phyloP scores from a whole-genome alignment of 1,140 invertebrate species.

The Platorchestia sp. region DNA sequence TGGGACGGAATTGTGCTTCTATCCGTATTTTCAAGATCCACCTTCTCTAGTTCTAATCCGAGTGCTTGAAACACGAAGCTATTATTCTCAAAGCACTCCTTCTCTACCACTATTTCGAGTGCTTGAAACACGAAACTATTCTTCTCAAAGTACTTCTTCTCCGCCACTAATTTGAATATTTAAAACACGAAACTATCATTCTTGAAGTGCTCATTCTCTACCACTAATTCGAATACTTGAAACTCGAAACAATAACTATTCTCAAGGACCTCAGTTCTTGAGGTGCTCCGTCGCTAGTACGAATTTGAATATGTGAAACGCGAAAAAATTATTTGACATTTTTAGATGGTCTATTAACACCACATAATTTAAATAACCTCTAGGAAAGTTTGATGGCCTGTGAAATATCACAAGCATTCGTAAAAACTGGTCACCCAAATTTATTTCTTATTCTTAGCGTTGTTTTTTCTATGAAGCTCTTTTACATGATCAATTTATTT shows the following conservation, averaged over 20 bases:
- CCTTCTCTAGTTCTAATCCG: not conserved
- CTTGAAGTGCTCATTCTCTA: not conserved
- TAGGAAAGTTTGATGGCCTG: too few relatives aligned
- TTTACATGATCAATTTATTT: too few relatives aligned
- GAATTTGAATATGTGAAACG: not conserved
- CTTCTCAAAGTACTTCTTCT: not conserved
- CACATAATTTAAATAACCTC: too few relatives aligned
- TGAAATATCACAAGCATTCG: too few relatives aligned
- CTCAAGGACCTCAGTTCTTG: too few relatives aligned
- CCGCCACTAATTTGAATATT: not conserved
- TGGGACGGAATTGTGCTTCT: too few relatives aligned
- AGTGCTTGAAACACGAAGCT: not conserved
- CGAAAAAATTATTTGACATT: too few relatives aligned
- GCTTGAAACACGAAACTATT: not conserved
- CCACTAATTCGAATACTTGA: not conserved
- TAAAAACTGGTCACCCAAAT: too few relatives aligned
- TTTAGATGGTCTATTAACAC: too few relatives aligned
- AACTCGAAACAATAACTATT: not conserved
- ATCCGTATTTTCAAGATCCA: too few relatives aligned
- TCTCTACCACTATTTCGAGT: not conserved
- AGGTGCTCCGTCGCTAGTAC: not conserved
- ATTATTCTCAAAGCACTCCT: not conserved
- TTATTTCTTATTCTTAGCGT: too few relatives aligned
- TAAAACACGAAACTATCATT: not conserved
- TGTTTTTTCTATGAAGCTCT: too few relatives aligned